Conservation (phyloP, 2,113 vertebrate species). For the Aramus guarauna region DNA sequence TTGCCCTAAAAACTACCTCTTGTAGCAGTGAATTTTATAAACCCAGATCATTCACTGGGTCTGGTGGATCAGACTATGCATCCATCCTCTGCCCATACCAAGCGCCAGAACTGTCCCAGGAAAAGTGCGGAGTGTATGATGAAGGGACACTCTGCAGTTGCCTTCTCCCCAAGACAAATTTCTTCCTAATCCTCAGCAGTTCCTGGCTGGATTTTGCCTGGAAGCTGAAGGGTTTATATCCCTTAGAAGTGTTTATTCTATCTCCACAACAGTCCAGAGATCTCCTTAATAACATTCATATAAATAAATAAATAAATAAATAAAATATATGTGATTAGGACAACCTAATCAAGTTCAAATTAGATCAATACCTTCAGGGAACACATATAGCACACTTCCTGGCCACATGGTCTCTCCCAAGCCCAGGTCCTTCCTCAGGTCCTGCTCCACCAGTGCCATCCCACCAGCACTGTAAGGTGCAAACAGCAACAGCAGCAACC, state of each 20-base stretch:
- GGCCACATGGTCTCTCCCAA: accelerated
- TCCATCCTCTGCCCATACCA: accelerated
- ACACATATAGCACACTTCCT: background rate
- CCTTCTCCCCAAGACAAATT: background rate
- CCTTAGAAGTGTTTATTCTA: background rate
- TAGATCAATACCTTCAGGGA: background rate
- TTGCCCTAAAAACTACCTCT: background rate
- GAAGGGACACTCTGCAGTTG: background rate
- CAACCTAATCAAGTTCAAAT: background rate
- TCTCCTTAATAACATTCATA: background rate
- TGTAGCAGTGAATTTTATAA: background rate
- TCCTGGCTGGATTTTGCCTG: background rate
- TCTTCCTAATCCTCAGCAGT: background rate
- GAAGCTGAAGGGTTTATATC: background rate
- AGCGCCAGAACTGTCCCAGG: background rate
- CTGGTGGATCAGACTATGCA: background rate
- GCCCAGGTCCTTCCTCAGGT: background rate
- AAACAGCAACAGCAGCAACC: background rate
- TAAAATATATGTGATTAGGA: background rate
- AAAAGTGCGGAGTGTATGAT: background rate
- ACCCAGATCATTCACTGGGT: background rate
- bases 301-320: too few species aligned
- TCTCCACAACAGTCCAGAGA: background rate
- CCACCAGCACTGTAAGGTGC: background rate
- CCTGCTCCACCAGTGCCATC: background rate